A percentile compares a stretch with the other conserved stretches of the same genome.
phyloP scores from a whole-genome alignment of 2,113 vertebrate genomes.

The Prolemur simus region DNA sequence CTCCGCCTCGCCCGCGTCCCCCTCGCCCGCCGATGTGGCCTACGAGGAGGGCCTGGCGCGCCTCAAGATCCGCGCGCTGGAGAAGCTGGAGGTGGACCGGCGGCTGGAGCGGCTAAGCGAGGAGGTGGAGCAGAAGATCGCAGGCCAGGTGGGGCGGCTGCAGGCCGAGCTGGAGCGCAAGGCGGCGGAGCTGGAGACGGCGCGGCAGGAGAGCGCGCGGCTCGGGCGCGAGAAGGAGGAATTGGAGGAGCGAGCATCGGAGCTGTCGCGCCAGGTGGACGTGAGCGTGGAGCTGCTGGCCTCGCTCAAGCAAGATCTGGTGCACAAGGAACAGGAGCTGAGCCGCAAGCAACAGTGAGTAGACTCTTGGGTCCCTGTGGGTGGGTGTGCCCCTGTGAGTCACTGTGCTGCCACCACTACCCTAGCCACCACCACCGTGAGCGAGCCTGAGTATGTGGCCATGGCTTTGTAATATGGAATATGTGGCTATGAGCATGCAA shows the following conservation, averaged over 20 bases:
- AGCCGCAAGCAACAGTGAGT: conserved; percentile 98
- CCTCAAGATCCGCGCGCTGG: conserved; percentile 95
- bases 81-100: conserved; percentile 96
- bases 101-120: conserved; percentile 96
- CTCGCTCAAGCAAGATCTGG: conserved; percentile 97
- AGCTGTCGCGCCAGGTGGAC: conserved; percentile 97
- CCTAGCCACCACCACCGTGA: too few species aligned
- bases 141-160: conserved; percentile 94
- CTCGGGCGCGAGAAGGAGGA: conserved; percentile 97
- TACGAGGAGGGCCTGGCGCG: conserved; percentile 97
- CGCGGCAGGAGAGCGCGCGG: conserved; percentile 93
- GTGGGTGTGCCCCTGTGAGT: neutral
- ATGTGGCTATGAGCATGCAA: neutral
- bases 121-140: conserved; percentile 99
- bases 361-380: fast-evolving
- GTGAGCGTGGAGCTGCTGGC: conserved; percentile 99
- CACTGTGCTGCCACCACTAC: neutral
- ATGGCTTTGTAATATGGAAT: neutral
- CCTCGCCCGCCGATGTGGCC: conserved; percentile 91
- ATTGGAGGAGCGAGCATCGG: conserved; percentile 94
- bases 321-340: conserved; percentile 97
- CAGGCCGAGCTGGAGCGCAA: conserved; percentile 97
- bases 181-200: conserved; percentile 96
- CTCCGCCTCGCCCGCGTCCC: conserved; percentile 89
- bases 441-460: neutral